Conservation (phyloP, 2,888 invertebrate genomes). For the Stenodera caucasica region DNA sequence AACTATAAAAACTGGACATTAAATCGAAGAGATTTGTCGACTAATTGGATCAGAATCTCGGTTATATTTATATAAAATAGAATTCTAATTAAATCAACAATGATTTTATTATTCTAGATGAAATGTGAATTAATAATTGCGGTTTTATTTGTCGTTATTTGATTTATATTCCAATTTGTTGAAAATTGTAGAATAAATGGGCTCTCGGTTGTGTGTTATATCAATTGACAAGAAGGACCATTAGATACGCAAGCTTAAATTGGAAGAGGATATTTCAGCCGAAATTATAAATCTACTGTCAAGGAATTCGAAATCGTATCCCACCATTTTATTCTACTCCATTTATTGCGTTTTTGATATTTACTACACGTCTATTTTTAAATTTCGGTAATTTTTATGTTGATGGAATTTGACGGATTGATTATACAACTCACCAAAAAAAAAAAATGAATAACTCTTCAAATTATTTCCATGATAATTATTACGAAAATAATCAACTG, state of each 20-base stretch:
- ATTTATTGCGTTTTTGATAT: neutral
- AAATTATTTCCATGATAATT: neutral
- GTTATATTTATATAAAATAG: too few relatives aligned
- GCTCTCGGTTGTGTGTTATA: slow-evolving; percentile 6
- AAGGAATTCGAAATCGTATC: slow-evolving; percentile 9
- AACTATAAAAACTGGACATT: too few relatives aligned
- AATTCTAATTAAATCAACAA: too few relatives aligned
- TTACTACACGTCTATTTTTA: slow-evolving; percentile 7
- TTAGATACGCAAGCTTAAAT: slow-evolving; percentile 20
- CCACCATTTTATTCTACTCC: slow-evolving; percentile 1
- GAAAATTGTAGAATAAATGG: neutral
- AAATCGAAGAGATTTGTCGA: too few relatives aligned
- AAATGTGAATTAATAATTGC: slow-evolving; percentile 3
- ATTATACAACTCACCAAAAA: slow-evolving; percentile 9
- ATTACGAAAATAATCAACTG: neutral
- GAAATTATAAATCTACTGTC: slow-evolving; percentile 18
- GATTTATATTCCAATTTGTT: neutral
- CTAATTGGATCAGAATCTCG: too few relatives aligned
- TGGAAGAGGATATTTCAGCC: slow-evolving; percentile 5
- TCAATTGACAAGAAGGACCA: slow-evolving; percentile 16
- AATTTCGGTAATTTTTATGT: slow-evolving; percentile 10
- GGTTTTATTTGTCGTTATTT: neutral
- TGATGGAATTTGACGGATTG: slow-evolving; percentile 16
- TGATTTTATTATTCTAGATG: too few relatives aligned
- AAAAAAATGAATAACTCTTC: neutral